phyloP scores from a whole-genome alignment of 2,113 vertebrate genomes.

The Trochalopteron elliotii region DNA sequence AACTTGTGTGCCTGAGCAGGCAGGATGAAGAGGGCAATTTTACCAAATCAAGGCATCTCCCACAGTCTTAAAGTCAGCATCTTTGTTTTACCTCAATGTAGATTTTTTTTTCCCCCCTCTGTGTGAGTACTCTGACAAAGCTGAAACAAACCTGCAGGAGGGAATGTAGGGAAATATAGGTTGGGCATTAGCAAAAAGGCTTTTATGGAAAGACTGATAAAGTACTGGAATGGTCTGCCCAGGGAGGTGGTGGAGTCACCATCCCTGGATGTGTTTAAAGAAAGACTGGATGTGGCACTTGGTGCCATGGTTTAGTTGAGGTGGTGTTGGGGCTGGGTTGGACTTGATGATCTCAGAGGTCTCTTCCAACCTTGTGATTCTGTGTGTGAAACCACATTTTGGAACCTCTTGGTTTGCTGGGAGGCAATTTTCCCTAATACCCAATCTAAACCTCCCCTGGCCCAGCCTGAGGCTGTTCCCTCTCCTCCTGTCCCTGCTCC shows the following conservation, averaged over 20 bases:
- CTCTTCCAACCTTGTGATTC: background rate
- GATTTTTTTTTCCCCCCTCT: background rate
- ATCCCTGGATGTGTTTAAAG: background rate
- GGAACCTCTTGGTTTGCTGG: background rate
- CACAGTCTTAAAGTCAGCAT: background rate
- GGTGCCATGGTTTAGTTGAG: background rate
- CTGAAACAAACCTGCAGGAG: background rate
- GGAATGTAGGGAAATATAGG: too few relatives aligned
- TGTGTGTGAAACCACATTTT: background rate
- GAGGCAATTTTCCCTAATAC: background rate
- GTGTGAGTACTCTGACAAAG: background rate
- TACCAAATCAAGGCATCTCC: background rate
- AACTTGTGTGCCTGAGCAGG: background rate
- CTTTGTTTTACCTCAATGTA: background rate
- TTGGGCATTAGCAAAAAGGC: background rate
- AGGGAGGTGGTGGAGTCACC: background rate
- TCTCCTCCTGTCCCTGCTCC: background rate
- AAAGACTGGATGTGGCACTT: background rate
- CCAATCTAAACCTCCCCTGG: fast-evolving
- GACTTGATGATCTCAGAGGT: background rate
- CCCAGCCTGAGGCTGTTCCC: fast-evolving
- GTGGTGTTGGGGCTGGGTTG: background rate
- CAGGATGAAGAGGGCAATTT: background rate
- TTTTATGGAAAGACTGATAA: background rate
- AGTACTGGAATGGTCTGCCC: background rate